Evolutionary conservation across 2,888 invertebrate genomes (phyloP), one percentile per base, ranked within the genome.

Genomic region (Sarcophaga carnaria): DNA sequence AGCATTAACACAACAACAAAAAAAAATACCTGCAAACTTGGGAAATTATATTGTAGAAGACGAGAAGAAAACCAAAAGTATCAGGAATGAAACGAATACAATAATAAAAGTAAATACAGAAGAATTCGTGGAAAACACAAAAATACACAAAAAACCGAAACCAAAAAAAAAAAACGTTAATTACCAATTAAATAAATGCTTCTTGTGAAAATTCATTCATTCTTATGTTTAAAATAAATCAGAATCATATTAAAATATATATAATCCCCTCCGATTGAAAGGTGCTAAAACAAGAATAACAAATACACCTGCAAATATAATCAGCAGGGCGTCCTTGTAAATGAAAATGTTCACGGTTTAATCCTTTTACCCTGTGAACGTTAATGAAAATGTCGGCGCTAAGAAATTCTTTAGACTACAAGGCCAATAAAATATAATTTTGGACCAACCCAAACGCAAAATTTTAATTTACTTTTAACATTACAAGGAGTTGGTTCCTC

Each of bases 11-110:
- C 86, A 88, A 77, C 70, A 88, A 83, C 88, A 88, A 63, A 80
- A 80, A 80, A 80, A 89, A 87, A 86, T 88, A 88, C 88, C 88
- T 89, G 83, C 86, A 82, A 88, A 88, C 83, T 88, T 83, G 14
- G 80, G 81, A 85, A 87, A 85, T 37, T 74, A 85, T 83, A 85
- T 82, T 83, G 74, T 83, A 74, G 62, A 83, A 71, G 83, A 80
- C 62, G 80, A 47, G 54, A 77, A 85, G 63, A 70, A 87, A 85
- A 70, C 63, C 63, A 83, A 77, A 85, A 88, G 78, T 85, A 77
- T 74, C 72, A 85, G 25, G 70, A 80, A 81, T 85, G 67, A 47
- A 37, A 83, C 75, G 82, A 84, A 84, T 79, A 81, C 71, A 78
- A 87, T 75, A 67, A 76, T 67, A 84, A 82, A 85, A 79, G 78